Evolutionary conservation across 2,113 vertebrate species (phyloP).

Genomic region (human): GRCh38 chr4:3368501-3369000

Average conservation of each 20-base stretch:
- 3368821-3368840: neutral
- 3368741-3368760: neutral
- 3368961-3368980: neutral
- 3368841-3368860: neutral
- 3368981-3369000: neutral
- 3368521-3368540: no score
- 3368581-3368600: no score
- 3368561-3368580: no score
- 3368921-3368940: neutral
- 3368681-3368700: no score
- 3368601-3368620: no score
- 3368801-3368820: neutral
- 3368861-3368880: neutral
- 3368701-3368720: neutral
- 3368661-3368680: no score
- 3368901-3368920: neutral
- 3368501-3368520: no score
- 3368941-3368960: neutral
- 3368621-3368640: neutral
- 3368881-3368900: neutral
- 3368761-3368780: neutral
- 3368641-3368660: rapidly evolving
- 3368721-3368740: no score
- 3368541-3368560: no score
- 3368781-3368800: neutral